Base-by-base conservation (phyloP, 1,140 invertebrate species). In the Drosophila varians region DNA sequence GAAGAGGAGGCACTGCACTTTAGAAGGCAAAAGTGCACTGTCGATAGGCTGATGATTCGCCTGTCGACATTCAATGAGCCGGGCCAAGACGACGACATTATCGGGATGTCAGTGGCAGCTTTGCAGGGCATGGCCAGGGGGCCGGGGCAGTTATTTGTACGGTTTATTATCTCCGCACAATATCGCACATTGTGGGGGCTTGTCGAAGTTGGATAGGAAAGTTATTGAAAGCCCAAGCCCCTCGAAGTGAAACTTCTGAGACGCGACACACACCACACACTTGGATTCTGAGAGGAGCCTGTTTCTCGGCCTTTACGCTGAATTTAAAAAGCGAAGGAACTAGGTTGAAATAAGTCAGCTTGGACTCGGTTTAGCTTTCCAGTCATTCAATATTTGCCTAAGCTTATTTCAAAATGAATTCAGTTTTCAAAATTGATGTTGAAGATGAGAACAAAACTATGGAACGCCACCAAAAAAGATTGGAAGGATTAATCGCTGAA, bases 11-110 rank as follows among this genome's bases (percentile, higher is more conserved):
- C 31, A 34, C 21, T 48, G 53, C 68, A 60, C 51, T 66, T 64
- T 70, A 68, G 66, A 60, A 53, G 55, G 69, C 69, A 70, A 73
- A 77, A 76, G 73, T 76, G 65, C 68, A 78, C 64, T 64, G 76
- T 79, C 74, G 74, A 77, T 77, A 77, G 77, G 49, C 65, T 57
- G 77, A 75, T 80, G 76, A 79, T 83, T 84, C 80, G 76, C 69
- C 78, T 82, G 78, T 82, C 78, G 82, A 74, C 79, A 83, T 83
- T 69, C 77, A 76, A 75, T 64, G 45, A 71, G 47, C 34, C 43
- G 21, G 58, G 56, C 46, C 51, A 74, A 49, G 74, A 73, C 80
- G 82, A 87, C 82, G 77, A 87, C 77, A 86, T 87, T 82, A 87
- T 86, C 82, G 77, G 74, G 62, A 77, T 77, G 76, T 79, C 78